Conservation (phyloP, 1,140 invertebrate genomes). For the Wiebesia pumilae region DNA sequence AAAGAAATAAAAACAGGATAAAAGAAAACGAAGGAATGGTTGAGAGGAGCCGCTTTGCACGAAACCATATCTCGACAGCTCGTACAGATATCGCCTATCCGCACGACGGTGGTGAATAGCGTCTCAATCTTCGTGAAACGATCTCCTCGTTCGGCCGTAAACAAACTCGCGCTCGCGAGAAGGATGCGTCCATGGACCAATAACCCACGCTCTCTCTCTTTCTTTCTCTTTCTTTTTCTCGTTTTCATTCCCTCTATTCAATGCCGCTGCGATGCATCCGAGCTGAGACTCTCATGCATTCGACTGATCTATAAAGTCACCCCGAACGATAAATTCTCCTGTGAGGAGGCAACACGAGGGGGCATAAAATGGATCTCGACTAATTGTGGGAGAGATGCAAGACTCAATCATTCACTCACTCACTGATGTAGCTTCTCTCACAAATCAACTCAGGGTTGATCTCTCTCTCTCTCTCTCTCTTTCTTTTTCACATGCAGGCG, state of each 20-base stretch:
- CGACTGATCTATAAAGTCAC: constrained; percentile 68
- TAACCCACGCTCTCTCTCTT: neutral
- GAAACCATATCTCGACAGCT: constrained; percentile 24
- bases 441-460: neutral
- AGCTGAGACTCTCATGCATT: neutral
- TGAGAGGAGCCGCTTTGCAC: neutral
- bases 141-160: constrained; percentile 65
- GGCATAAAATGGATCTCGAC: constrained; percentile 72
- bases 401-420: constrained; percentile 71
- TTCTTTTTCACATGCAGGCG: neutral
- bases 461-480: neutral
- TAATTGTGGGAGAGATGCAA: constrained; percentile 75
- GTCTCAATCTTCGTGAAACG: constrained; percentile 66
- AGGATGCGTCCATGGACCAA: constrained; percentile 39
- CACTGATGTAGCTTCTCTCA: constrained; percentile 34
- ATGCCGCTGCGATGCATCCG: neutral
- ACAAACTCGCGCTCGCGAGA: constrained; percentile 61
- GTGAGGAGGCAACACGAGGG: constrained; percentile 51
- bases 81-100: constrained; percentile 47
- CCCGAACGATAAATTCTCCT: constrained; percentile 71
- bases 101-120: constrained; percentile 62
- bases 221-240: neutral
- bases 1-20: neutral
- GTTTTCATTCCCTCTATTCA: neutral
- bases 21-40: neutral